Percentiles rank a stretch among this genome's conserved stretches.
Evolutionary conservation across 2,888 invertebrate species (phyloP).

Genomic region (Crioceris asparagi): DNA sequence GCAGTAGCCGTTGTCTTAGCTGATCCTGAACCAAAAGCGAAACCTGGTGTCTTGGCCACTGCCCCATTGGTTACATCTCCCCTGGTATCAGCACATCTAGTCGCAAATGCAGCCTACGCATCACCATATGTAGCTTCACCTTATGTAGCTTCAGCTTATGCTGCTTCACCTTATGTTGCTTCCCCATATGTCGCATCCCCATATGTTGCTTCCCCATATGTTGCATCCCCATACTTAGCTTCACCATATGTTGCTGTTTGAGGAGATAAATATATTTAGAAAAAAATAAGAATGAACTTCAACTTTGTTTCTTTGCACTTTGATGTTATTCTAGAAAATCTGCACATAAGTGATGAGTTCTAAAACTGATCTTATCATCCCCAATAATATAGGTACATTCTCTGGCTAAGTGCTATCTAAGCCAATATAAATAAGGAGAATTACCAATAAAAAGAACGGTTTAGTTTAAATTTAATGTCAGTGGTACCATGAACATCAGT

Average conservation of each 20-base stretch:
- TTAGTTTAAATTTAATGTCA: too few species aligned
- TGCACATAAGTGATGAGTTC: too few species aligned
- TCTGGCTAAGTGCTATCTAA: too few species aligned
- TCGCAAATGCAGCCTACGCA: neutral
- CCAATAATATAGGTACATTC: too few species aligned
- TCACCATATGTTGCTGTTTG: neutral
- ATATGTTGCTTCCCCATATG: too few species aligned
- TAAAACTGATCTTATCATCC: too few species aligned
- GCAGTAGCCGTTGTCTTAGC: slow-evolving; percentile 20
- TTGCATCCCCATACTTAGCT: neutral
- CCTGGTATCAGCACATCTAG: neutral
- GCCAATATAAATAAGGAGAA: too few species aligned
- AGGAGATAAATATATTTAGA: neutral
- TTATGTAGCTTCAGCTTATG: neutral
- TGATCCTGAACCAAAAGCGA: slow-evolving; percentile 6
- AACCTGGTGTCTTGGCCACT: neutral
- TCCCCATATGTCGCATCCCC: too few species aligned
- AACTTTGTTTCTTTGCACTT: too few species aligned
- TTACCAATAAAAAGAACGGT: too few species aligned
- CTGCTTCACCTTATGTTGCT: neutral
- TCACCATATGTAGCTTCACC: neutral
- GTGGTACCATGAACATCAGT: too few species aligned
- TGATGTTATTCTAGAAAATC: too few species aligned
- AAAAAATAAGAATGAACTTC: neutral
- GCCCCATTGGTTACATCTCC: slow-evolving; percentile 14